A percentile compares a stretch with the other conserved stretches of the same genome.
phyloP scores from a whole-genome alignment of 2,113 vertebrate genomes.

The Opisthocomus hoazin region DNA sequence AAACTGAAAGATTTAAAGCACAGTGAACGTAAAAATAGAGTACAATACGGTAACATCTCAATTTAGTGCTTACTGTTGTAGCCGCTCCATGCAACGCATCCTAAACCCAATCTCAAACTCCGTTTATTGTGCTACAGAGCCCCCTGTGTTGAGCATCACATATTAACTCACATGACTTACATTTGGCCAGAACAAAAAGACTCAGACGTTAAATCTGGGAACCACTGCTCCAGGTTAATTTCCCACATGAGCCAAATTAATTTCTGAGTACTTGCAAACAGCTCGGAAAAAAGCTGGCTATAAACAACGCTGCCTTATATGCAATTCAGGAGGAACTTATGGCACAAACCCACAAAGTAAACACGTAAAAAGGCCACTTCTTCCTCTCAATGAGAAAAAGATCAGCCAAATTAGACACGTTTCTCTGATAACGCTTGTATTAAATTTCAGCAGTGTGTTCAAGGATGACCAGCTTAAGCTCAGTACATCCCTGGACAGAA shows the following conservation, averaged over 20 bases:
- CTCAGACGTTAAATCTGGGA: not conserved
- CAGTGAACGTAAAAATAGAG: not conserved
- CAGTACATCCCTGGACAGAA: not conserved
- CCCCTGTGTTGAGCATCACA: constrained; percentile 34
- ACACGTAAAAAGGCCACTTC: not conserved
- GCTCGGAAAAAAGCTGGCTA: not conserved
- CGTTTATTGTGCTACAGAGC: constrained; percentile 43
- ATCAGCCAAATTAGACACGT: not conserved
- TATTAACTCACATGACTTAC: not conserved
- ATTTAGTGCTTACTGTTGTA: not conserved
- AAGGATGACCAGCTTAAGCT: not conserved
- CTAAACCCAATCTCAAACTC: not conserved
- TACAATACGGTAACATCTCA: not conserved
- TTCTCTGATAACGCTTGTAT: not conserved
- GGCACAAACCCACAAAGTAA: not conserved
- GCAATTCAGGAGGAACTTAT: not conserved
- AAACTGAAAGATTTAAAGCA: not conserved
- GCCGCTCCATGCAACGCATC: not conserved
- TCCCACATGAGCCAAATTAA: not conserved
- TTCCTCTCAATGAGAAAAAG: not conserved
- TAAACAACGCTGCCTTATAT: not conserved
- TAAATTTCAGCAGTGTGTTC: not conserved
- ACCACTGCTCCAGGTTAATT: not conserved
- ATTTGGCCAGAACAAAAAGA: not conserved
- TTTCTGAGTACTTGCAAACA: not conserved